phyloP scores from a whole-genome alignment of 2,797 vertebrate genomes.

The Sciaenops ocellatus region DNA sequence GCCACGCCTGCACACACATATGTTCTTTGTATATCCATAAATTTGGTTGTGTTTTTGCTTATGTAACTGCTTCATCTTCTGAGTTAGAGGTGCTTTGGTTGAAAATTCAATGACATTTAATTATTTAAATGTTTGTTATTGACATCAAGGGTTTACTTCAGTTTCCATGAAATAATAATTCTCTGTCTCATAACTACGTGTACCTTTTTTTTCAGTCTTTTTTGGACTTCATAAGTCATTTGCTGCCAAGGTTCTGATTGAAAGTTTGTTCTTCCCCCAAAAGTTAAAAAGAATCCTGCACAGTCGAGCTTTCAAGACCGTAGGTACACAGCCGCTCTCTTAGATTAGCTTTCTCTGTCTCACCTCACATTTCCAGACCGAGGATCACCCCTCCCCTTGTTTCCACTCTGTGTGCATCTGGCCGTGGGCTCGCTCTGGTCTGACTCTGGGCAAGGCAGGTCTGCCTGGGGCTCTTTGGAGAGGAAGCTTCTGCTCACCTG shows the following conservation, averaged over 20 bases:
- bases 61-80: no score
- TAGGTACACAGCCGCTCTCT: neutral
- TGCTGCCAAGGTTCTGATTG: neutral
- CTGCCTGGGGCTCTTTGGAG: slow-evolving; percentile 56
- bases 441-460: slow-evolving; percentile 55
- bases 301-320: neutral
- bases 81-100: no score
- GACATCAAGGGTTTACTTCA: neutral
- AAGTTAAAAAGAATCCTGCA: neutral
- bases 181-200: neutral
- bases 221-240: neutral
- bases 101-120: neutral
- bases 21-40: no score
- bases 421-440: slow-evolving; percentile 53
- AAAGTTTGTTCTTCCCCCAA: neutral
- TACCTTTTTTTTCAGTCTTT: neutral
- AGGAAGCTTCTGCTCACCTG: slow-evolving; percentile 59
- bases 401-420: slow-evolving; percentile 47
- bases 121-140: neutral
- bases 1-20: neutral
- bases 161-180: slow-evolving; percentile 5
- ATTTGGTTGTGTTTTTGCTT: no score
- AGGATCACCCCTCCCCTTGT: slow-evolving; percentile 15
- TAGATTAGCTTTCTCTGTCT: slow-evolving; percentile 27
- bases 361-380: slow-evolving; percentile 32